These are phyloP conservation scores for Odontocerum albicorne DNA, from an alignment of 2,888 invertebrate genomes.

Conservation along the genomic window DNA sequence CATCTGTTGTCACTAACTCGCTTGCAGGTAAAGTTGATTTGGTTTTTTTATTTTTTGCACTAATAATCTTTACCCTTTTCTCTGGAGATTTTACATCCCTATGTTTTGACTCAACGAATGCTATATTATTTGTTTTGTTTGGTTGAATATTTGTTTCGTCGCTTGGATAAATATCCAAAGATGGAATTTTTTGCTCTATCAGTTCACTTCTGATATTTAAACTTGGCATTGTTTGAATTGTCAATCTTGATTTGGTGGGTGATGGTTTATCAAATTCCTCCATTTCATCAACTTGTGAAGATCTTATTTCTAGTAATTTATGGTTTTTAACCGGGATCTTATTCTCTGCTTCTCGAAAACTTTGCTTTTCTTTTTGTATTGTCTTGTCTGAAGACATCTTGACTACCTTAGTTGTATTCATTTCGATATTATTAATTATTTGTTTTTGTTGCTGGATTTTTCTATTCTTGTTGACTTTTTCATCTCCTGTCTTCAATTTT, in stretches of 20 bases:
- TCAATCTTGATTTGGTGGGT: slow-evolving; percentile 41
- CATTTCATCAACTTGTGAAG: slow-evolving; percentile 33
- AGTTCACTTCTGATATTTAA: slow-evolving; percentile 56
- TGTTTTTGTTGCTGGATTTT: not conserved
- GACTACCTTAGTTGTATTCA: not conserved
- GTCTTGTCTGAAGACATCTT: not conserved
- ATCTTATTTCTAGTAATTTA: slow-evolving; percentile 49
- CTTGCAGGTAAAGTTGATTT: not conserved
- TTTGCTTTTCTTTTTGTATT: not conserved
- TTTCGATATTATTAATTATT: not conserved
- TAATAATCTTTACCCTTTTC: slow-evolving; percentile 18
- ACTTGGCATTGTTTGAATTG: slow-evolving; percentile 54
- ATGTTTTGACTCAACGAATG: slow-evolving; percentile 21
- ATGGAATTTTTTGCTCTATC: slow-evolving; percentile 54
- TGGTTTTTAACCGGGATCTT: slow-evolving; percentile 3
- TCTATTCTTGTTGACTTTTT: not conserved
- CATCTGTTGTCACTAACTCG: not conserved
- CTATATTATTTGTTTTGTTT: slow-evolving; percentile 27
- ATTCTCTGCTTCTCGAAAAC: not conserved
- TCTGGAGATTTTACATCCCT: slow-evolving; percentile 4
- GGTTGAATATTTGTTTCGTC: slow-evolving; percentile 26
- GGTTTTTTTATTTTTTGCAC: not conserved
- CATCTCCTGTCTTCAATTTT: not conserved
- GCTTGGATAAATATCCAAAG: slow-evolving; percentile 53
- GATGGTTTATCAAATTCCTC: slow-evolving; percentile 43